Conservation (phyloP, 2,797 vertebrate species). For the Danio aesculapii region DNA sequence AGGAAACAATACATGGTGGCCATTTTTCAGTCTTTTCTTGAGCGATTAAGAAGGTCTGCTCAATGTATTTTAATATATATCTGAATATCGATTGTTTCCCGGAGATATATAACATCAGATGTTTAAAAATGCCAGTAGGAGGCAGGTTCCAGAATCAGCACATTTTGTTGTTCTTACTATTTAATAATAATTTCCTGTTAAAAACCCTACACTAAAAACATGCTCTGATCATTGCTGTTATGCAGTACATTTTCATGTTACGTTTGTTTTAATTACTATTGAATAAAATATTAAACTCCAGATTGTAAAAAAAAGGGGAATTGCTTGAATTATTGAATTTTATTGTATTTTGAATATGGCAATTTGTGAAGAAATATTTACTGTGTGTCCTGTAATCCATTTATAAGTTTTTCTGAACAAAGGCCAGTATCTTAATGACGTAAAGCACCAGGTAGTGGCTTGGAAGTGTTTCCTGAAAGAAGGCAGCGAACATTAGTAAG, state of each 20-base stretch:
- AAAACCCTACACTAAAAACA: background rate
- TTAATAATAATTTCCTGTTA: background rate
- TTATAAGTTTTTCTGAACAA: background rate
- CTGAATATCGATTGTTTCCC: background rate
- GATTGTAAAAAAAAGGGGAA: no score
- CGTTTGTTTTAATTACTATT: background rate
- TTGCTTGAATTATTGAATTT: no score
- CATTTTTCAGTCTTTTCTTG: background rate
- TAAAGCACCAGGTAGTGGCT: background rate
- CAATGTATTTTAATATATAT: background rate
- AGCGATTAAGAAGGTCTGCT: background rate
- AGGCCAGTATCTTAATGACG: background rate
- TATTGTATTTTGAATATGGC: background rate
- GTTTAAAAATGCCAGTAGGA: background rate
- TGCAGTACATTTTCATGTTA: slow-evolving; percentile 7
- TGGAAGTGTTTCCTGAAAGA: background rate
- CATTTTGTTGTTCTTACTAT: background rate
- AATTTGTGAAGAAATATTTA: background rate
- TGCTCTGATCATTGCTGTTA: background rate
- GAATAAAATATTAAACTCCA: background rate
- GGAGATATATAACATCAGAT: background rate
- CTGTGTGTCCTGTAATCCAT: background rate
- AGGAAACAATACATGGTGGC: background rate
- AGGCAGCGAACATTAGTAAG: background rate
- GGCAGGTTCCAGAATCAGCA: background rate